Evolutionary conservation across 2,113 vertebrate species (phyloP).

Genomic region (Otis tarda): DNA sequence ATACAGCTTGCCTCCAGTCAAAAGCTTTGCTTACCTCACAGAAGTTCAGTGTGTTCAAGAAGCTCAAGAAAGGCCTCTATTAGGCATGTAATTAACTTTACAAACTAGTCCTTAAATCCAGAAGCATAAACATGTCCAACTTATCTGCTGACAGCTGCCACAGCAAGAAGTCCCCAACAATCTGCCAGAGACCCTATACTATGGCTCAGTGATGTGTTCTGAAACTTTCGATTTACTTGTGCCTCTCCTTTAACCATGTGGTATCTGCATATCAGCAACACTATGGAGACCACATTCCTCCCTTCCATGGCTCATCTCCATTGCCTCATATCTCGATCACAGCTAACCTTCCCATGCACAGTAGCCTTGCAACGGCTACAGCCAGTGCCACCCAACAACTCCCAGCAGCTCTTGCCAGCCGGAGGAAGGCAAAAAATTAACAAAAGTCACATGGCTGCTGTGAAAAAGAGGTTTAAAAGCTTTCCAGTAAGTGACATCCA

Average conservation of each 20-base stretch:
- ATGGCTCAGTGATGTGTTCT: background rate
- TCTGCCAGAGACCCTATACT: background rate
- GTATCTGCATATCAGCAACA: background rate
- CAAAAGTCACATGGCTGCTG: background rate
- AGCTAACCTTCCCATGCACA: background rate
- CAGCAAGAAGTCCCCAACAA: background rate
- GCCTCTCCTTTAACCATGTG: background rate
- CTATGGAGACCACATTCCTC: background rate
- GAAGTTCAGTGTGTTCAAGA: background rate
- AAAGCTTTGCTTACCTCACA: background rate
- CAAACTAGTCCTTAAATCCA: background rate
- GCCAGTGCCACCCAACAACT: background rate
- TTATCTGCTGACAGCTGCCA: background rate
- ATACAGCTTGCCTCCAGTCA: constrained; percentile 6
- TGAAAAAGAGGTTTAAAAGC: background rate
- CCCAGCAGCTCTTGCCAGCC: background rate
- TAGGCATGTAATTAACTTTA: background rate
- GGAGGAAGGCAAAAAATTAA: background rate
- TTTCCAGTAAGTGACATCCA: background rate
- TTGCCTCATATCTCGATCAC: background rate
- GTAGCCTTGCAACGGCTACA: background rate
- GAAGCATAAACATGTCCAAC: background rate
- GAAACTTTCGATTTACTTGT: background rate
- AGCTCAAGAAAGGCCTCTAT: background rate
- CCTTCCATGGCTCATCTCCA: background rate